Conservation (phyloP, 2,888 invertebrate genomes). For the Aphrophora alni region DNA sequence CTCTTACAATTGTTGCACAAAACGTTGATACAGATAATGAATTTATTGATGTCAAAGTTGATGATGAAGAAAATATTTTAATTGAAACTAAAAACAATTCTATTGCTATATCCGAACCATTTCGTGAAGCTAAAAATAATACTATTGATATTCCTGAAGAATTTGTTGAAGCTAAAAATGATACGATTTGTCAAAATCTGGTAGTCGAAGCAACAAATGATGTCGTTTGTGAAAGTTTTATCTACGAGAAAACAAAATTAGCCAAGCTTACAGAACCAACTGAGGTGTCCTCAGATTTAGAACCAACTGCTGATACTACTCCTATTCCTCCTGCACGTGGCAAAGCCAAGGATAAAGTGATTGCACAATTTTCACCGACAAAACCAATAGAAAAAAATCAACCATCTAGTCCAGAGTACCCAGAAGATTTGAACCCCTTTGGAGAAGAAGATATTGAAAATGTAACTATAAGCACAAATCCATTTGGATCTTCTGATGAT, state of each 20-base stretch:
- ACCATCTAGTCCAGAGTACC: constrained; percentile 62
- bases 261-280: background rate
- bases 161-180: constrained; percentile 27
- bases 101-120: constrained; percentile 10
- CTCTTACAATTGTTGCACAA: constrained; percentile 26
- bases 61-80: constrained; percentile 27
- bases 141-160: constrained; percentile 18
- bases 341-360: background rate
- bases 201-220: constrained; percentile 47
- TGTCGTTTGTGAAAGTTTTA: constrained; percentile 51
- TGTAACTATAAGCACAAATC: constrained; percentile 63
- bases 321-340: background rate
- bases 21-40: constrained; percentile 39
- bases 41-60: constrained; percentile 36
- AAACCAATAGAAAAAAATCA: constrained; percentile 33
- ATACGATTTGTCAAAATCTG: constrained; percentile 10
- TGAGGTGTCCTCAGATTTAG: background rate
- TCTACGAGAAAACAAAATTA: constrained; percentile 54
- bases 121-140: constrained; percentile 28
- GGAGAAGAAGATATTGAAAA: constrained; percentile 60
- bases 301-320: background rate
- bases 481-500: constrained; percentile 71
- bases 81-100: constrained; percentile 31
- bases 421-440: constrained; percentile 85
- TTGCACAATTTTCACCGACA: background rate